A percentile compares a stretch with the other conserved stretches of the same genome.
phyloP scores from a whole-genome alignment of 2,888 invertebrate species.

The Barypeithes pellucidus region DNA sequence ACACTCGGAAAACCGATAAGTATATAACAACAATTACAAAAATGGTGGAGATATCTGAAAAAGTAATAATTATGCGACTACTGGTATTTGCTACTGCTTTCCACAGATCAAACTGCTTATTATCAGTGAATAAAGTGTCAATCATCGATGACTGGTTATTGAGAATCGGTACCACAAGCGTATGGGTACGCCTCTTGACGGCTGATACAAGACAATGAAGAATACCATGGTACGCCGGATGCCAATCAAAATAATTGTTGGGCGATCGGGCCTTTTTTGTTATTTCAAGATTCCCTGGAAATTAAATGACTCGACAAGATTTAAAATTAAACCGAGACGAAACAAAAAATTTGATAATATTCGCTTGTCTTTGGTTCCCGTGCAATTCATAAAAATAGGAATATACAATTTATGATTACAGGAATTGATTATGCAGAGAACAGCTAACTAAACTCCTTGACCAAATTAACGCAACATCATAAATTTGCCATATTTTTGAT shows the following conservation, averaged over 20 bases:
- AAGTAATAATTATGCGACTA: constrained; percentile 56
- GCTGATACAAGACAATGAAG: constrained; percentile 54
- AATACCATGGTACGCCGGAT: constrained; percentile 28
- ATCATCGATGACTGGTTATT: constrained; percentile 50
- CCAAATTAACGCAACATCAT: too few species aligned
- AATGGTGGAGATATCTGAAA: constrained; percentile 51
- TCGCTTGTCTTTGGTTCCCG: background rate
- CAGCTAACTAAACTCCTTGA: too few species aligned
- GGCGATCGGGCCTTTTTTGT: constrained; percentile 24
- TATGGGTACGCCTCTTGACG: constrained; percentile 51
- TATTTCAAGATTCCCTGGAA: constrained; percentile 22
- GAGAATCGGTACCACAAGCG: constrained; percentile 42
- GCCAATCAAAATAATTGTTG: constrained; percentile 44
- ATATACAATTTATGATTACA: too few species aligned
- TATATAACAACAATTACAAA: constrained; percentile 19
- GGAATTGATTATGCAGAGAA: too few species aligned
- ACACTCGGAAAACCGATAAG: constrained; percentile 9
- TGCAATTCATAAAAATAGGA: background rate
- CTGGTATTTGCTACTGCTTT: constrained; percentile 38
- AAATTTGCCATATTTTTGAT: too few species aligned
- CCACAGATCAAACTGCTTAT: constrained; percentile 35
- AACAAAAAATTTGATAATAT: constrained; percentile 1
- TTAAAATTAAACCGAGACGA: constrained; percentile 1
- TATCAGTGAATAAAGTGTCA: constrained; percentile 43
- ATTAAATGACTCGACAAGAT: constrained; percentile 37